Base-by-base conservation (phyloP, 2,888 invertebrate species). In the Agriotes lineatus region DNA sequence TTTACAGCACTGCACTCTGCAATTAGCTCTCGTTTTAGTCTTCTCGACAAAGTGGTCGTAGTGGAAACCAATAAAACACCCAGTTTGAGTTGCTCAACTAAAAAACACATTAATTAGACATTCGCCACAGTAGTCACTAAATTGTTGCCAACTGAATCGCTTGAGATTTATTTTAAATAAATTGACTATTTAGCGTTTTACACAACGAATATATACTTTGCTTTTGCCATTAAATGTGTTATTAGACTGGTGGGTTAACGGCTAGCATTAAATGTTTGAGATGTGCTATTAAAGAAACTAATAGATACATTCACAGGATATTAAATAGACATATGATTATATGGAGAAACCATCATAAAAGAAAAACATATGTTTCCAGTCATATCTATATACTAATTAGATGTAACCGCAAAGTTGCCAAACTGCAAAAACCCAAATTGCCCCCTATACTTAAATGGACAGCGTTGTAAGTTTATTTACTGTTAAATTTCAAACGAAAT, bases 1-100 rank as follows among this genome's bases (percentile, higher is more conserved):
- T 65, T 54, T 18, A 35, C 52, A 1, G 52, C 48, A 48, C 22
- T 48, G 19, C 48, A 33, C 16, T 22, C 3, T 14, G 52, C 52
- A 52, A 52, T 52, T 52, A 52, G 18, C 33, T 30, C 19, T 1
- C 25, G 3, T 45, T 52, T 16, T 10, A 52, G 33, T 52, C 52
- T 30, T 18, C 30, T 16, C 30, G 18, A 50, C 18, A 30, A 50
- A 45, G 20, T 30, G 16, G 14, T 16, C 9, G 20, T 10, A 14
- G 33, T 10, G 14, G 16, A 50, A 50, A 16, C 50, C 30, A 33
- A 50, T 6, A 16, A 25, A 9, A 14, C 16, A 33, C 33, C 9
- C 33, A 10, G 14, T 33, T 33, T n/a, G 0, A 19, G 9, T 52
- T 52, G 16, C 33, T 19, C 52, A 52, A 52, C 33, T 19, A n/a